Base-by-base conservation (phyloP, 2,113 vertebrate genomes). In the Butorides virescens region DNA sequence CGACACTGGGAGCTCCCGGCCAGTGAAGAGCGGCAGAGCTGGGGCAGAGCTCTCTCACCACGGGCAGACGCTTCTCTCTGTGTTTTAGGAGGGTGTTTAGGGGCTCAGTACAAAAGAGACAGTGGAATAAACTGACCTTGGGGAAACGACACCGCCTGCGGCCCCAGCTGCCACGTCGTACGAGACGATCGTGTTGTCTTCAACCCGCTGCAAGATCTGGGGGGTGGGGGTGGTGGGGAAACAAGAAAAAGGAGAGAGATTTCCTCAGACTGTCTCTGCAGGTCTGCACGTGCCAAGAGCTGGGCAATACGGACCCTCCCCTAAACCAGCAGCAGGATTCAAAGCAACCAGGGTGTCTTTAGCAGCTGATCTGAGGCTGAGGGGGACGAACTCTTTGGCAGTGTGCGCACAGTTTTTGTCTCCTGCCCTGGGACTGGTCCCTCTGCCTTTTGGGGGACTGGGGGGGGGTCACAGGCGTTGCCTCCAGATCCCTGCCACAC, bases 101-200 rank as follows among this genome's bases (percentile, higher is more conserved):
- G 75, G 55, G 65, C 65, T 78, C 36, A 5, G 46, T 2, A 7
- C 16, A 15, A 36, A 26, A 21, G 8, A 34, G 52, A 34, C 30
- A 12, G 61, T 0, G 50, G 37, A n/a, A 67, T 13, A 34, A 70
- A 66, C 94, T 84, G 94, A 99, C 99, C 99, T 99, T 13, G 99
- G 98, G 59, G 99, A 99, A 47, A 99, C 98, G 1, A 99, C 99
- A 2, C 99, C 99, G 1, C 99, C 99, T 0, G 99, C 99, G 5
- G 99, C 99, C 67, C 99, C 99, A 1, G 99, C 97, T 5, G 99
- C 99, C 25, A 99, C 99, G 1, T 99, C 99, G 2, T 99, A 99
- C 0, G 99, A 99, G 53, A 99, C 46, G 4, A 99, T 89, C 1
- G 99, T 99, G 98, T 99, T 99, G 98, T 99, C 99, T 32, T 99